Base-by-base conservation (phyloP, 2,113 vertebrate genomes). In the Phoenicopterus ruber region DNA sequence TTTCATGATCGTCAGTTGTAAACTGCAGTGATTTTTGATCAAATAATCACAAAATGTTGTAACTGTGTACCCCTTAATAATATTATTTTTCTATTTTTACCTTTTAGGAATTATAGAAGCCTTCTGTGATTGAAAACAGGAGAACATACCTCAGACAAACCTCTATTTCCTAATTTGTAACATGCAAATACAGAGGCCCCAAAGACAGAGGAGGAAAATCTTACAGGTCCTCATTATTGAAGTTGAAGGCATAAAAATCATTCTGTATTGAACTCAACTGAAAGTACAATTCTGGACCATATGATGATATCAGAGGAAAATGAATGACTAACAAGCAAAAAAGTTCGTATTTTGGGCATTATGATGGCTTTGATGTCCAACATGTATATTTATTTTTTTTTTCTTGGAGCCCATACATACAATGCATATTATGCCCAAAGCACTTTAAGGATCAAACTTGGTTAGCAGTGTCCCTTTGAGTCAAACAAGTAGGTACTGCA, bases 111-210 rank as follows among this genome's bases (percentile, higher is more conserved):
- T 77, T 31, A 38, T n/a, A 36, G 42, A 85, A 44, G n/a, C 84
- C 44, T 85, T 96, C 94, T 93, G 93, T 93, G 87, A 69, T 72
- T 36, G 88, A 91, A 87, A 72, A 67, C 21, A 42, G 16, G 61
- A 46, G 15, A 65, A 22, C 82, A 78, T 31, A 55, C 26, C 66
- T 62, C 62, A 59, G 55, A 91, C 24, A 93, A 88, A 96, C 86
- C 84, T 95, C 97, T 96, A 65, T 94, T 86, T 90, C 86, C 89
- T 36, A 25, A 28, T 69, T 88, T 84, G 81, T 88, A 93, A 84
- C 18, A 36, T 14, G n/a, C 42, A 65, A 49, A 40, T 90, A 67
- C 36, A 55, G 55, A 77, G 61, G 67, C 70, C 85, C 88, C 47
- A 54, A n/a, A 61, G 61, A 90, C 71, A 50, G 79, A 50, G 79